Evolutionary conservation across 1,140 invertebrate species (phyloP), one percentile per base, ranked within the genome.

Genomic region (Microplitis demolitor): DNA sequence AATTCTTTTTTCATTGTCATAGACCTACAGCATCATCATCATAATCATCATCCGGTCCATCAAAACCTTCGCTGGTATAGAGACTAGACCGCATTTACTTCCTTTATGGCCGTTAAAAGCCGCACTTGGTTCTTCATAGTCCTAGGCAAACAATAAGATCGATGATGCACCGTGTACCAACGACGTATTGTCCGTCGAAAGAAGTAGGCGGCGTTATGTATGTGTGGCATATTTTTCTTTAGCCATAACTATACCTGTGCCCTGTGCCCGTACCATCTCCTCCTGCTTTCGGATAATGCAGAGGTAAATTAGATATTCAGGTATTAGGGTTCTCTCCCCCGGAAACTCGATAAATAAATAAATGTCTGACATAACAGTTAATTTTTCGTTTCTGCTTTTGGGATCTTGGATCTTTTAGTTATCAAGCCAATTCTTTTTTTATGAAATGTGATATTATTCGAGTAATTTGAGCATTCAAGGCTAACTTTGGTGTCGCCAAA

Each of bases 131-230:
- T 33, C 9, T 64, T 68, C 60, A 45, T 45, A 51, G 60, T 50
- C 62, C 72, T 79, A 70, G 72, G 78, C 79, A 80, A 81, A 81
- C 79, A 81, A 80, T 81, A 80, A 79, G 73, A 62, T 75, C 78
- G 79, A 79, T 81, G 79, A 81, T 80, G 78, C 79, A 79, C 79
- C 76, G 73, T 78, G 74, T 39, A 68, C 51, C 73, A 73, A 70
- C 77, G 69, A 71, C 63, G 74, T 73, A 81, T 81, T 81, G 79
- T 81, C 74, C 74, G 75, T 74, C 70, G 71, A 75, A 75, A 78
- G 74, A 74, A 75, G 78, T 77, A 77, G 78, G 16, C 63, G 62
- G 62, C 62, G 35, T 37, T 39, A 35, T 35, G 5, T 64, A 64
- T 64, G 33, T 35, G 14, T 39, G 37, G n/a, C 34, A 37, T 34